Conservation (phyloP, 2,797 vertebrate genomes). For the Sebastes vulpes region DNA sequence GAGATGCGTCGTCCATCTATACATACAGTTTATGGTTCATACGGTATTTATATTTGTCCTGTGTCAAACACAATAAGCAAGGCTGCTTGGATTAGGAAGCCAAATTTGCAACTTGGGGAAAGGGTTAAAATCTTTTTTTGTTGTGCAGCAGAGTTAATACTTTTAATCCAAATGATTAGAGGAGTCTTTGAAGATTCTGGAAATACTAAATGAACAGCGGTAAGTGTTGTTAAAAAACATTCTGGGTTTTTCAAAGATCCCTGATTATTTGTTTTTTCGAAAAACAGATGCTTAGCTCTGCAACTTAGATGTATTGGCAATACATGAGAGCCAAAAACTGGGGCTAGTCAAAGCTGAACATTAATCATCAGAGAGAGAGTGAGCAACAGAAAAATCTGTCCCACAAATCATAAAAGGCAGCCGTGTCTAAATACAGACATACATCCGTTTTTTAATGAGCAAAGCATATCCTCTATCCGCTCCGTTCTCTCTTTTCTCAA, state of each 20-base stretch:
- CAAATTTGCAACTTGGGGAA: not conserved
- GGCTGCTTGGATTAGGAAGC: not conserved
- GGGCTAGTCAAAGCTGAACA: not conserved
- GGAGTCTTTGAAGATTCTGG: not conserved
- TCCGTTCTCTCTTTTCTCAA: not conserved
- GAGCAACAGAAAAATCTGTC: conserved; percentile 25
- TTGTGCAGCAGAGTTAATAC: not conserved
- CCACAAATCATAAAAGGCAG: conserved; percentile 17
- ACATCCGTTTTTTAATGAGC: conserved; percentile 27
- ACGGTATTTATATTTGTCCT: not conserved
- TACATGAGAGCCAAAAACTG: not conserved
- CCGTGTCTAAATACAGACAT: conserved; percentile 20
- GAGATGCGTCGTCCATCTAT: accelerated
- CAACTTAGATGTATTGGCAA: not conserved
- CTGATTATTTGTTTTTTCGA: not conserved
- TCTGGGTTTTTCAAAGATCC: not conserved
- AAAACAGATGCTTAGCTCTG: not conserved
- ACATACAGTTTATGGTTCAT: not conserved
- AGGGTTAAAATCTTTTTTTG: not conserved
- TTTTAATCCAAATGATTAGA: not conserved
- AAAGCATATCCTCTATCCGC: not conserved
- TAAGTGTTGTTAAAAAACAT: not conserved
- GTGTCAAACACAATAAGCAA: not conserved
- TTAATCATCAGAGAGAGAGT: conserved; percentile 16
- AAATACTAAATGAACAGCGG: not conserved